These are phyloP conservation scores for Elachura formosa DNA, from an alignment of 2,113 vertebrate species.

Conservation along the genomic window DNA sequence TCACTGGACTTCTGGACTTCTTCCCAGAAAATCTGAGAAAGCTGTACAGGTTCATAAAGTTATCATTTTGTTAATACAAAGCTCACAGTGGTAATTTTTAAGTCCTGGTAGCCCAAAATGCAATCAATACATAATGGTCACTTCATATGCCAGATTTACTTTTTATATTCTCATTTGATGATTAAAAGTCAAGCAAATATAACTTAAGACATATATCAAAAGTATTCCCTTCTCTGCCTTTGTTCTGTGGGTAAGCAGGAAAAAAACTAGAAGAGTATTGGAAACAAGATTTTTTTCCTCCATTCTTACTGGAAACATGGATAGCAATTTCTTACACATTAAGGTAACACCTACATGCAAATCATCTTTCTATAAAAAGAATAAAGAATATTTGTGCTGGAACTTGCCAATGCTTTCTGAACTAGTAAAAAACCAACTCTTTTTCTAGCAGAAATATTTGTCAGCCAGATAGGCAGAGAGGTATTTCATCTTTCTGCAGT, in stretches of 20 bases:
- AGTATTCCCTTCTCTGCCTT: background rate
- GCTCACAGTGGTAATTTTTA: background rate
- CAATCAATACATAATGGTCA: background rate
- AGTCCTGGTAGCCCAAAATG: background rate
- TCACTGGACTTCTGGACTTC: background rate
- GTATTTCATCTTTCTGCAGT: background rate
- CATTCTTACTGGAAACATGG: background rate
- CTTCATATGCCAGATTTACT: background rate
- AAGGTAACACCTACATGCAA: background rate
- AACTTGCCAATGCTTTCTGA: background rate
- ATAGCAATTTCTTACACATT: background rate
- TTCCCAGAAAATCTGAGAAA: background rate
- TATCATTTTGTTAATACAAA: fast-evolving
- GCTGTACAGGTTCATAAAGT: background rate
- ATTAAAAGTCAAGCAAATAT: background rate
- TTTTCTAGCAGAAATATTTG: background rate
- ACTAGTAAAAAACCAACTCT: background rate
- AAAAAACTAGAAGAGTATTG: background rate
- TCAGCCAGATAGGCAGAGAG: background rate
- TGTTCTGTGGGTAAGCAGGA: background rate
- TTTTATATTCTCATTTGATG: background rate
- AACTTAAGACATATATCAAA: background rate
- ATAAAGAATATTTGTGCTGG: background rate
- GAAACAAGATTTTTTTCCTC: background rate
- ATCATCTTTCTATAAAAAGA: background rate